Evolutionary conservation across 2,797 vertebrate genomes (phyloP), one percentile per base, ranked within the genome.

Genomic region (Phataginus tetradactyla): DNA sequence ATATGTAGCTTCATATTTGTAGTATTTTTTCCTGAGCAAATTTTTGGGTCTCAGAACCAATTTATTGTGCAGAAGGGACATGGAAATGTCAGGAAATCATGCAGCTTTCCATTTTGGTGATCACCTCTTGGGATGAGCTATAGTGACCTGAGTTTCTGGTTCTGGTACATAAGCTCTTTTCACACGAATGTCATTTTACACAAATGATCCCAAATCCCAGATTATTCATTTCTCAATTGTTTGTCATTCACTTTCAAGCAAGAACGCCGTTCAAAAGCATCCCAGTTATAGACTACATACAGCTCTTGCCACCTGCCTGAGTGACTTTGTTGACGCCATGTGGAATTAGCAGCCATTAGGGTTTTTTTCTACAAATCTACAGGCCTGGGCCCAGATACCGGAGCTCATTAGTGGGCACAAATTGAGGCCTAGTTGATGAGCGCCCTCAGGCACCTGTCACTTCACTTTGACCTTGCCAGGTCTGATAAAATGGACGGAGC

Each of bases 1-100:
- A 95, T 94, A 79, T 64, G 92, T 88, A 66, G 53, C 75, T 93
- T 95, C 59, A 34, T n/a, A 72, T 95, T 90, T 69, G 80, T 66
- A 68, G 15, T 20, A 18, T 71, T 86, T 79, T 85, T 53, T 42
- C 15, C 25, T 37, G 74, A 94, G 81, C 61, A 90, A 20, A 63
- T 63, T 23, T 94, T 83, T 80, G 91, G 84, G 81, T 92, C 91
- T 81, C 18, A 53, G 69, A 83, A 83, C 71, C 32, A 42, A 89
- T 68, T 94, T 92, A 86, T 85, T 80, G 71, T 37, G 55, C 72
- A 81, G 68, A 80, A 72, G 66, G 66, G 85, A 88, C 3, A 14
- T 63, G 13, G 72, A 61, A 86, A 93, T 61, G 71, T 90, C 68
- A 95, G 93, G 79, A 92, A 95, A 91, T 34, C 61, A 94, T 64